Conservation (phyloP, 2,888 invertebrate species). For the Pinctada fucata region DNA sequence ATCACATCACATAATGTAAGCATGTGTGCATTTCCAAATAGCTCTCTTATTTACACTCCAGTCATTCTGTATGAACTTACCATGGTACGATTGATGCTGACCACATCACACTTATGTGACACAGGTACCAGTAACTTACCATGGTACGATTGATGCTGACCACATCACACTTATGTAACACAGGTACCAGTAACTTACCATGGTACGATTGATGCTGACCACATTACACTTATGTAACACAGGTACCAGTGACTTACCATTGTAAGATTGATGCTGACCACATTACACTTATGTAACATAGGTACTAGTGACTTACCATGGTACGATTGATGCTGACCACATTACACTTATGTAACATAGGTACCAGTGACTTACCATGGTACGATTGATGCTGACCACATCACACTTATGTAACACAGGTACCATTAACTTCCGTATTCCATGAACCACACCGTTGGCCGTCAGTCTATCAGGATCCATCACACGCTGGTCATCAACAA, state of each 20-base stretch:
- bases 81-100: too few species aligned
- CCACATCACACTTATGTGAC: too few species aligned
- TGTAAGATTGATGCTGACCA: slow-evolving; percentile 38
- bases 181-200: too few species aligned
- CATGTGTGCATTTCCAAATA: too few species aligned
- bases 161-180: too few species aligned
- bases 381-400: slow-evolving; percentile 40
- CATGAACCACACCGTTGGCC: slow-evolving; percentile 64
- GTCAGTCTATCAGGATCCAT: slow-evolving; percentile 60
- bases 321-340: slow-evolving; percentile 40
- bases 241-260: slow-evolving; percentile 45
- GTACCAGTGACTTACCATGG: slow-evolving; percentile 56
- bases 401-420: slow-evolving; percentile 62
- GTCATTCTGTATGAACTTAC: too few species aligned
- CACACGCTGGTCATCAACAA: slow-evolving; percentile 54
- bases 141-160: too few species aligned
- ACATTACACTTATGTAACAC: too few species aligned
- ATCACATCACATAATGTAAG: too few species aligned
- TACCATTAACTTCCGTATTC: slow-evolving; percentile 55
- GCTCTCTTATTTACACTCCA: too few species aligned
- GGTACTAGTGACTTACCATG: slow-evolving; percentile 59
- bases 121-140: too few species aligned
- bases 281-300: slow-evolving; percentile 58
- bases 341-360: slow-evolving; percentile 60
- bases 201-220: too few species aligned